Evolutionary conservation across 2,113 vertebrate genomes (phyloP).

Genomic region (Gavialis gangeticus): DNA sequence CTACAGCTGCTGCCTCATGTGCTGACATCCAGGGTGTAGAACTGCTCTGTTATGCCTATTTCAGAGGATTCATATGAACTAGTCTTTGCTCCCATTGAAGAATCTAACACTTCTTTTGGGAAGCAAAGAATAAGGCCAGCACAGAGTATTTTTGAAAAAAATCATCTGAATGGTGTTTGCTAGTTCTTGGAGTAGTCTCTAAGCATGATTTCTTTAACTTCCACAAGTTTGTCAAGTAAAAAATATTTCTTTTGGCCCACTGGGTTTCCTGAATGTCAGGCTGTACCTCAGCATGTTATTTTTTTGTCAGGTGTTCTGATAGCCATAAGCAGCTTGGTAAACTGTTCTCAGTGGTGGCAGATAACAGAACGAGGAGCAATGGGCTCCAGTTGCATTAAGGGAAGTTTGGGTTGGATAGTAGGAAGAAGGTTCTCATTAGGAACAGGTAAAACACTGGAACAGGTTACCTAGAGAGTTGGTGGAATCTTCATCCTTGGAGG

Average conservation of each 20-base stretch:
- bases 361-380: too few species aligned
- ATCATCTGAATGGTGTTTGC: background rate
- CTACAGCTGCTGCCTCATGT: too few species aligned
- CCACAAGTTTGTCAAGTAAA: too few species aligned
- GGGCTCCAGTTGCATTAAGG: too few species aligned
- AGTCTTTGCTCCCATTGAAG: background rate
- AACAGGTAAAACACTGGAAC: too few species aligned
- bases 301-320: background rate
- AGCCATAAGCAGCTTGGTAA: background rate
- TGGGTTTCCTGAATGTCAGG: background rate
- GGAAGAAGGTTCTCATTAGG: too few species aligned
- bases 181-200: background rate
- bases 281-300: background rate
- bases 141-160: background rate
- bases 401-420: too few species aligned
- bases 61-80: too few species aligned
- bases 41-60: too few species aligned
- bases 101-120: background rate
- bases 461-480: too few species aligned
- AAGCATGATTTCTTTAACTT: background rate
- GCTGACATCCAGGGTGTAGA: too few species aligned
- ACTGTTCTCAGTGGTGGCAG: background rate
- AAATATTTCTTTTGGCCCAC: background rate
- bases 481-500: too few species aligned
- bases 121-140: background rate